A percentile compares a stretch with the other conserved stretches of the same genome.
phyloP scores from a whole-genome alignment of 92 coral and sea anemone genomes.

The Muricea muricata region DNA sequence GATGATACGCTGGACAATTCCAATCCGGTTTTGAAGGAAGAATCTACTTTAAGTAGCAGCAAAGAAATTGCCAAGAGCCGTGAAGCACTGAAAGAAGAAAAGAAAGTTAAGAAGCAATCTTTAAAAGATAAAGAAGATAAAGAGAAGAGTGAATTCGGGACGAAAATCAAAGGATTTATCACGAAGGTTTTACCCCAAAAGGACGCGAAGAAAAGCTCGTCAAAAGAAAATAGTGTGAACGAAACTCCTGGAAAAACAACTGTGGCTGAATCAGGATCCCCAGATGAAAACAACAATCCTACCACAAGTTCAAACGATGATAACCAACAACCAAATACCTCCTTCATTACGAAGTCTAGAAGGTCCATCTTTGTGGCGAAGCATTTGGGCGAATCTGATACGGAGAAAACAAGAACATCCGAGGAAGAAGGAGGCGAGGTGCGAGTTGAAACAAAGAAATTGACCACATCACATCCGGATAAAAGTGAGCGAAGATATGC shows the following conservation, averaged over 20 bases:
- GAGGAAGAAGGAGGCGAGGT: not conserved
- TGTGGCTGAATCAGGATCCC: not conserved
- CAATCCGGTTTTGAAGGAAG: not conserved
- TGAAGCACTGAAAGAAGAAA: not conserved
- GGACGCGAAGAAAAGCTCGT: not conserved
- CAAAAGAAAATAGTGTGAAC: not conserved
- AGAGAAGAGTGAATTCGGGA: conserved; percentile 12
- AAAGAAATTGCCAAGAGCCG: not conserved
- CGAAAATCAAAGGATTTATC: conserved; percentile 20
- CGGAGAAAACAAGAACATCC: not conserved
- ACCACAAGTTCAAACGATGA: not conserved
- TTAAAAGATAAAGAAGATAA: not conserved
- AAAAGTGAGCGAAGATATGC: not conserved
- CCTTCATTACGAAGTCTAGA: not conserved
- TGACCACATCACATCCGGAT: not conserved
- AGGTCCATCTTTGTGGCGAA: not conserved
- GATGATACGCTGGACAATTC: not conserved
- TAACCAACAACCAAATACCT: too few species aligned
- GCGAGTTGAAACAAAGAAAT: not conserved
- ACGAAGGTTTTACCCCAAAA: conserved; percentile 19
- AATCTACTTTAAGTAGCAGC: not conserved
- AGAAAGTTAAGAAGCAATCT: not conserved
- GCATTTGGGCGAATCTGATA: conserved; percentile 11
- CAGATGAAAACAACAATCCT: not conserved
- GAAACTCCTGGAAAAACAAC: not conserved